These are phyloP conservation scores for Alitta virens DNA, from an alignment of 2,888 invertebrate genomes.

Conservation along the genomic window DNA sequence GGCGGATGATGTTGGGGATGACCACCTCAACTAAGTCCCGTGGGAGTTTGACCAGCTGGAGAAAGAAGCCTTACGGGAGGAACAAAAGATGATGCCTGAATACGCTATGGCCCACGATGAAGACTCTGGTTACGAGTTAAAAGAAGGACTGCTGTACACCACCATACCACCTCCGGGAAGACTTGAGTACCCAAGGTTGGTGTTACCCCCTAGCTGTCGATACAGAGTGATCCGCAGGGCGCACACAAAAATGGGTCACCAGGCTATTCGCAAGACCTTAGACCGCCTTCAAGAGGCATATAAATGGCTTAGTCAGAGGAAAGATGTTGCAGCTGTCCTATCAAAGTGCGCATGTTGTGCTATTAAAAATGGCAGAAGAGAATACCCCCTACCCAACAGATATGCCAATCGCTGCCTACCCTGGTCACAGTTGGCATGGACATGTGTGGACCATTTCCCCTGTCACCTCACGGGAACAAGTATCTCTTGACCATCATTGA, in stretches of 20 bases:
- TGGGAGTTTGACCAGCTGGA: conserved; percentile 4
- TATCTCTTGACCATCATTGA: conserved; percentile 6
- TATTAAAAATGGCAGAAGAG: neutral
- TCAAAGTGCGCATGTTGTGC: neutral
- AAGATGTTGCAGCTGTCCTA: neutral
- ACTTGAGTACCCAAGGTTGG: conserved; percentile 2
- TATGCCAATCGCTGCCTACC: conserved; percentile 5
- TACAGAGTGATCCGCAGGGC: neutral
- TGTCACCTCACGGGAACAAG: neutral
- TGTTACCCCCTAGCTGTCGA: neutral
- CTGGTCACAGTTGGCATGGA: conserved; percentile 8
- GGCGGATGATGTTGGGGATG: neutral
- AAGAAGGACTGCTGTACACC: conserved; percentile 5
- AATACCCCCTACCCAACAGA: neutral
- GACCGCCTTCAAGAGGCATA: conserved; percentile 6
- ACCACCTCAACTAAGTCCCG: neutral
- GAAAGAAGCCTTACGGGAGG: neutral
- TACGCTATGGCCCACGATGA: neutral
- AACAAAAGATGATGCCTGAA: neutral
- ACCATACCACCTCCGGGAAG: neutral
- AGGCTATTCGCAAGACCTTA: neutral
- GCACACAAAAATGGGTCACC: conserved; percentile 5
- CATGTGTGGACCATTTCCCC: conserved; percentile 7
- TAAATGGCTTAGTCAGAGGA: conserved; percentile 3
- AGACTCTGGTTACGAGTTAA: neutral